Evolutionary conservation across 2,888 invertebrate genomes (phyloP), one percentile per base, ranked within the genome.

Genomic region (Chrysodeixis includens): DNA sequence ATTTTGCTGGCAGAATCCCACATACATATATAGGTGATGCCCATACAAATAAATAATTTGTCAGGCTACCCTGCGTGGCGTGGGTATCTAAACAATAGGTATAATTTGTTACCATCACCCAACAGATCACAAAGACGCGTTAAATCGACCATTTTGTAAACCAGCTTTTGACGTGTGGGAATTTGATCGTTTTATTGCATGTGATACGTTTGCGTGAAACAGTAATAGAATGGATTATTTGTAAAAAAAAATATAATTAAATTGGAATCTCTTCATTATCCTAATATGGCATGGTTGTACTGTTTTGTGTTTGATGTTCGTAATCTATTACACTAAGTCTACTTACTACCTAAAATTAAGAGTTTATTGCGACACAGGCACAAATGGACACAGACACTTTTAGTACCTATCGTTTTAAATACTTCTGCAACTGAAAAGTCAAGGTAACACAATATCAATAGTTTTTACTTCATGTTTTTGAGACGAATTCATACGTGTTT

Each of bases 81-180:
- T 72, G 77, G 73, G 66, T 26, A 26, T 72, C 76, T 83, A 81
- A 80, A 85, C 86, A 84, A 85, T 84, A 79, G 79, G 78, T 78
- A 79, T 81, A 82, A 85, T 85, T 85, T 85, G 81, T 81, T 66
- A 78, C 78, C 71, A 71, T 68, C 56, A 71, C 68, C 72, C 66
- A 74, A 68, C 76, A 78, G 74, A 78, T 79, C 79, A 83, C 80
- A 85, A 84, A 76, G 80, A 76, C 73, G 74, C 75, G 78, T 83
- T 84, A 83, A 84, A 85, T 79, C 83, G 80, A 68, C 64, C 79
- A 65, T 67, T 72, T 58, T 49, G 53, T 56, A 56, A 18, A 61
- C 58, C 57, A 61, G 32, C 16, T 57, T 46, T 51, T 40, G 66
- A 62, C 60, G 58, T 62, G 66, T n/a, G 20, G 58, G 69, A 67